Percentiles rank a stretch among this genome's conserved stretches.
Conservation (phyloP, 2,113 vertebrate genomes). For the Struthio camelus region DNA sequence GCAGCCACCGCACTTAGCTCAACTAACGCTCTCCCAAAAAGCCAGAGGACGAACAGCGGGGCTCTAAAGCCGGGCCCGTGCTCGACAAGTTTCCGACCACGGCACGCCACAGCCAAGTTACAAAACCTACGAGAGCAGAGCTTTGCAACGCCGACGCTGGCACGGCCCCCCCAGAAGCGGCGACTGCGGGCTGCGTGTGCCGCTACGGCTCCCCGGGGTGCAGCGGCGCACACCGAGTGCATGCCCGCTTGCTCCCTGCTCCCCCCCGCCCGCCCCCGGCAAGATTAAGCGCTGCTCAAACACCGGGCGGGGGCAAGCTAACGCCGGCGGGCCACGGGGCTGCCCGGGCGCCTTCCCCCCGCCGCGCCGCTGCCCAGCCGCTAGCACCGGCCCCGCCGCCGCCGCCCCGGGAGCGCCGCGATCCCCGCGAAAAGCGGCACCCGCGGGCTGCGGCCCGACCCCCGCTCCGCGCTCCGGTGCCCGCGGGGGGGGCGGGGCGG, state of each 20-base stretch:
- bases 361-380: background rate
- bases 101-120: slow-evolving; percentile 55
- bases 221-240: rapidly evolving
- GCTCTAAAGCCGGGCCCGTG: background rate
- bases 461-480: background rate
- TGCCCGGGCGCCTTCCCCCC: background rate
- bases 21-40: background rate
- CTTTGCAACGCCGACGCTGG: background rate
- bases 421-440: background rate
- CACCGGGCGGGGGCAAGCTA: background rate
- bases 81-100: slow-evolving; percentile 66
- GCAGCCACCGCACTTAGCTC: background rate
- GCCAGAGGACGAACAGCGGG: background rate
- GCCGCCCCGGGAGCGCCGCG: background rate
- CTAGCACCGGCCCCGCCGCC: background rate
- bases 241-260: background rate
- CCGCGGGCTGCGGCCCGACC: background rate
- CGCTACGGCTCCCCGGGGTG: background rate
- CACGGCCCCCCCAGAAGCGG: background rate
- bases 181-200: background rate
- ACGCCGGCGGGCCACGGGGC: background rate
- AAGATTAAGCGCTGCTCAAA: background rate
- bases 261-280: too few species aligned
- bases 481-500: background rate
- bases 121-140: background rate